Conservation (phyloP, 2,797 vertebrate genomes). For the Xyrichtys novacula region DNA sequence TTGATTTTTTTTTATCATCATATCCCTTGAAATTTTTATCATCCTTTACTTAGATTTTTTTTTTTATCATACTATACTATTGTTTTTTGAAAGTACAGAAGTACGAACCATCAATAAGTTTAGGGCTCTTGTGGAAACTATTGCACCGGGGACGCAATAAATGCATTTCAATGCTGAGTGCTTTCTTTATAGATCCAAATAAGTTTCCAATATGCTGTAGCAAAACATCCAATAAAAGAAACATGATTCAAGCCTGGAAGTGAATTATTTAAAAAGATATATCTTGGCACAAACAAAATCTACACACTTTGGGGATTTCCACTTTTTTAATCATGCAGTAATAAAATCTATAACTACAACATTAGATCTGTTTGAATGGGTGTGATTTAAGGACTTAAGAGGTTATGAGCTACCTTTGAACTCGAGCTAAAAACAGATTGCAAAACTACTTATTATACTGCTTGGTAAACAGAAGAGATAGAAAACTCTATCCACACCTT, state of each 20-base stretch:
- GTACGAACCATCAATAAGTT: too few species aligned
- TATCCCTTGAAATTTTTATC: too few species aligned
- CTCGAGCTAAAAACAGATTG: not conserved
- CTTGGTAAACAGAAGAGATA: not conserved
- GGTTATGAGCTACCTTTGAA: conserved; percentile 60
- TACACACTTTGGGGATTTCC: not conserved
- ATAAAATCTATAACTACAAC: not conserved
- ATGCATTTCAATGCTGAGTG: not conserved
- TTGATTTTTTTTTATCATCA: too few species aligned
- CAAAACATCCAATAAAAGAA: not conserved
- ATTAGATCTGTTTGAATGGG: not conserved
- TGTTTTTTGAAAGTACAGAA: too few species aligned
- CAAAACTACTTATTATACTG: not conserved
- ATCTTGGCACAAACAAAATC: too few species aligned
- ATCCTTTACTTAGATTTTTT: too few species aligned
- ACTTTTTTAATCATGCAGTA: not conserved
- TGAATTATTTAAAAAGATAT: too few species aligned
- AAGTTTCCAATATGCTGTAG: not conserved
- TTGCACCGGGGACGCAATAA: too few species aligned
- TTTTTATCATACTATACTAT: too few species aligned
- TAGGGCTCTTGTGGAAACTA: too few species aligned
- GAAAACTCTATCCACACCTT: too few species aligned
- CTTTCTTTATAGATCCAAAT: not conserved
- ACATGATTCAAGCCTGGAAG: not conserved
- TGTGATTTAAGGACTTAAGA: not conserved